Evolutionary conservation across 30 jellyfish, hydroid and myxozoan genomes (phyloP).

Genomic region (Morbakka virulenta): DNA sequence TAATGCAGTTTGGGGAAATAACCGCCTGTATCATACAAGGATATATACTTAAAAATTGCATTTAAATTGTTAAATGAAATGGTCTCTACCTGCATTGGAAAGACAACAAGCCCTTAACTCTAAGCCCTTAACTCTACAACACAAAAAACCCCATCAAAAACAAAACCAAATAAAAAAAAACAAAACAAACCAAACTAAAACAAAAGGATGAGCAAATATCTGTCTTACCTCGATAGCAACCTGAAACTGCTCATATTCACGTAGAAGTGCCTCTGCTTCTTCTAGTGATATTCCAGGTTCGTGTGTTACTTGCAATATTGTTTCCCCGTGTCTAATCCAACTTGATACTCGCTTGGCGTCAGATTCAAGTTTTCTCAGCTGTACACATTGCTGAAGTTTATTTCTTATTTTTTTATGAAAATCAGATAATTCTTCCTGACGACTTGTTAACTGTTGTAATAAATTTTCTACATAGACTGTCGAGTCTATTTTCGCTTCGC

Average conservation of each 20-base stretch:
- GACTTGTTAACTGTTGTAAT: slow-evolving; percentile 43
- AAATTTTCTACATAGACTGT: slow-evolving; percentile 61
- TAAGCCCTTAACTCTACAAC: no score
- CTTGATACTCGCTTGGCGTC: slow-evolving; percentile 96
- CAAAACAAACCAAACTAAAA: no score
- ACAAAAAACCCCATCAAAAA: neutral
- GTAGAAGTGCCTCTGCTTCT: slow-evolving; percentile 95
- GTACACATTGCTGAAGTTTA: slow-evolving; percentile 68
- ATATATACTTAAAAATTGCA: no score
- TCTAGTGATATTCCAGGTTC: slow-evolving; percentile 91
- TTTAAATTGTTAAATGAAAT: no score
- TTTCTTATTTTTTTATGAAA: slow-evolving; percentile 47
- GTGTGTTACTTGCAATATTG: slow-evolving; percentile 80
- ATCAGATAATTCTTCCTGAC: slow-evolving; percentile 52
- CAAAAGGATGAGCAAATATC: no score
- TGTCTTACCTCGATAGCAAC: slow-evolving; percentile 95
- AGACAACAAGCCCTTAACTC: no score
- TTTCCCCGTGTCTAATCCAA: slow-evolving; percentile 94
- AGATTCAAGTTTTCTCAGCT: slow-evolving; percentile 75
- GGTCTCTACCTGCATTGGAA: no score
- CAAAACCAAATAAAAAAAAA: neutral
- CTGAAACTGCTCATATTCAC: slow-evolving; percentile 96
- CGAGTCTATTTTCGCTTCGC: slow-evolving; percentile 61
- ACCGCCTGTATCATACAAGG: no score
- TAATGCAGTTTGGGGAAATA: no score